Base-by-base conservation (phyloP, 1,140 invertebrate genomes). In the Saccostrea cuccullata region DNA sequence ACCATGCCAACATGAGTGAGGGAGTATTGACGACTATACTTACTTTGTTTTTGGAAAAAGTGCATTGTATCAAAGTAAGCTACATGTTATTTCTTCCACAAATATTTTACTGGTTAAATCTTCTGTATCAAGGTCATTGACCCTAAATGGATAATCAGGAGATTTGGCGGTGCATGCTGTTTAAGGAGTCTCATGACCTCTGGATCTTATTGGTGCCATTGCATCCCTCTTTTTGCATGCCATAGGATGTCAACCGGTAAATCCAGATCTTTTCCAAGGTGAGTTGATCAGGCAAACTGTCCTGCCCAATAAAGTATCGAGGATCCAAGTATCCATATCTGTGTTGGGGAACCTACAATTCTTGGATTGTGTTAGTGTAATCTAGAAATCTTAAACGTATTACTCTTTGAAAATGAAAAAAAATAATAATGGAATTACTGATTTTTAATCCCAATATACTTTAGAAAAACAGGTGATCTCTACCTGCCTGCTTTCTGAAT, bases 401-500 rank as follows among this genome's bases (percentile, higher is more conserved):
- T n/a, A 20, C 8, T 36, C 30, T 36, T 36, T 36, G 30, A 36
- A 36, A 36, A 36, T 36, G 12, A 36, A 23, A n/a, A 8, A 8
- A 58, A 17, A 58, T 11, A 17, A 58, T 67, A 8, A 67, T n/a
- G n/a, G 13, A 23, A 67, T 67, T 67, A 15, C 30, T 23, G n/a
- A 67, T 67, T 20, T 20, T 67, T 67, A 8, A 67, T 13, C 13
- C 13, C 30, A 36, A 36, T 36, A 36, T 36, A 36, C 30, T 36
- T 36, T 36, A 36, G 30, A 36, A 36, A 36, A 67, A 67, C 13
- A n/a, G 13, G 20, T 67, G 64, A 67, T 67, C 64, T 67, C 64
- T n/a, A 67, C 64, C 64, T 67, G 64, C 64, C 64, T 67, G 64
- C 64, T 67, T 67, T 67, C 20, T 67, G 30, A 67, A 67, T 67